Base-by-base conservation (phyloP, 92 coral and sea anemone genomes). In the Montipora capitata region DNA sequence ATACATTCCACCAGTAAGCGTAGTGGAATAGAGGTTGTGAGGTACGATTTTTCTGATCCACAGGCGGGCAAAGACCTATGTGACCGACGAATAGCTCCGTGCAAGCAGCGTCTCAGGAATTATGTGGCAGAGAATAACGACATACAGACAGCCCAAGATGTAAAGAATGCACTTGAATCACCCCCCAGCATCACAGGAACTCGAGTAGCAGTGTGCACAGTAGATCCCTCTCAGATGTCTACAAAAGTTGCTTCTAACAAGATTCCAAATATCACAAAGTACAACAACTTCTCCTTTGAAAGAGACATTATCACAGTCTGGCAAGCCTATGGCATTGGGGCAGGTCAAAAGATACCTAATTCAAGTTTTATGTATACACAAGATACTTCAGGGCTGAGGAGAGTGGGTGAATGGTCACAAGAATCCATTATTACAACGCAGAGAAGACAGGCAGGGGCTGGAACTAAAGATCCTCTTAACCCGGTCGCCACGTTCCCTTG, bases 291-390 rank as follows among this genome's bases (percentile, higher is more conserved):
- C 56, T 87, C 80, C 65, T 70, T 87, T 40, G 49, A 68, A 48
- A 38, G 45, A 38, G 45, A 68, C 40, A 64, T 80, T 39, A 83
- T 81, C 66, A 51, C 77, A 56, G 82, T 83, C 48, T 77, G 89
- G 93, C 93, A 89, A 56, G 85, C 93, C 13, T 82, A 89, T 69
- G 65, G 51, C n/a, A 40, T 88, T 15, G 87, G 91, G 10, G 40
- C 65, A 52, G 91, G 87, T 18, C 54, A 79, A 56, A 38, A 72
- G 75, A 43, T 89, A 61, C 71, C 78, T 41, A 74, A 62, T 27
- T 68, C 73, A 38, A 68, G 51, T 35, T 74, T 74, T 79, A 58
- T 56, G 76, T 68, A 35, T 45, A 61, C 69, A 79, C 88, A 82
- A 68, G 80, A 78, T 61, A 79, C 70, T 67, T 74, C 84, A 2